These are phyloP conservation scores for Tenthredo livida DNA, from an alignment of 2,888 invertebrate species.

Conservation along the genomic window DNA sequence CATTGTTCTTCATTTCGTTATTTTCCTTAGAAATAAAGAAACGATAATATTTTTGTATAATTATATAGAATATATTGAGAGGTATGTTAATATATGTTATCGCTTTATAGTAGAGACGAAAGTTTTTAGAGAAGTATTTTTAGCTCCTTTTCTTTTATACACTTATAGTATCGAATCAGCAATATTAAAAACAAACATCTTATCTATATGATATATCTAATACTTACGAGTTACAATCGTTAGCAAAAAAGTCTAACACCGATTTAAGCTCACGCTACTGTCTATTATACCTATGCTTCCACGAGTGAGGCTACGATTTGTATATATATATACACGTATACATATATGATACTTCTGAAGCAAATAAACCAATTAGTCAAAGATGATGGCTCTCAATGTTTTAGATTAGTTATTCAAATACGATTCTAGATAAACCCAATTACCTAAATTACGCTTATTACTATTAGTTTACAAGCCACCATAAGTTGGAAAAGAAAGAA, in stretches of 20 bases:
- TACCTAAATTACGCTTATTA: neutral
- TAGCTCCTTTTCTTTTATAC: constrained; percentile 7
- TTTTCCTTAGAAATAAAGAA: neutral
- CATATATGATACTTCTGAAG: neutral
- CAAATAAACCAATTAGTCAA: constrained; percentile 38
- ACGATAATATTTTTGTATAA: constrained; percentile 42
- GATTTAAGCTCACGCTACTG: constrained; percentile 17
- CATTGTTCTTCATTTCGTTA: neutral
- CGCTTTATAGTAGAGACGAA: constrained; percentile 6
- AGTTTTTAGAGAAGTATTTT: constrained; percentile 5
- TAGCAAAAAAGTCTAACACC: constrained; percentile 3
- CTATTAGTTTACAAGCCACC: neutral
- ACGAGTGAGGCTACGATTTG: constrained; percentile 26
- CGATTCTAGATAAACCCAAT: neutral
- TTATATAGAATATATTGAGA: constrained; percentile 27
- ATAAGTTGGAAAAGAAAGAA: neutral
- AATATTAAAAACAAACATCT: constrained; percentile 15
- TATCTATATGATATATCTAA: neutral
- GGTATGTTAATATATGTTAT: neutral
- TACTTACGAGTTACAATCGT: neutral
- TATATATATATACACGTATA: constrained; percentile 34
- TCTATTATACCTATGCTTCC: constrained; percentile 1
- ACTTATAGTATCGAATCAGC: constrained; percentile 1
- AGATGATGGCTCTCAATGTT: constrained; percentile 11
- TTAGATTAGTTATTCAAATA: constrained; percentile 25